Conservation (phyloP, 2,113 vertebrate species). For the Hemiscyllium ocellatum region DNA sequence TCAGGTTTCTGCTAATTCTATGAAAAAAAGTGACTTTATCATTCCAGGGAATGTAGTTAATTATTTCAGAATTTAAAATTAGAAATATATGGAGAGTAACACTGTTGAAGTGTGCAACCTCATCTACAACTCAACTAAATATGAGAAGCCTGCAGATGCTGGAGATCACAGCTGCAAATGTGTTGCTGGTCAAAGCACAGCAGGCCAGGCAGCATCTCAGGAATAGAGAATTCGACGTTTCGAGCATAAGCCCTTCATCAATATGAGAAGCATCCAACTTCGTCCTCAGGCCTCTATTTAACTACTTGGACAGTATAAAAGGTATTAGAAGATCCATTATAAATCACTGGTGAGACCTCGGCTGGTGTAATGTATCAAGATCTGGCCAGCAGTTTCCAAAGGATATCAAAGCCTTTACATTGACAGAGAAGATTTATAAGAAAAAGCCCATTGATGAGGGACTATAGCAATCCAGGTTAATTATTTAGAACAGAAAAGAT, state of each 20-base stretch:
- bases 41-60: background rate
- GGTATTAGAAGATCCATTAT: background rate
- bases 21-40: background rate
- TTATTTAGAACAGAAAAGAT: background rate
- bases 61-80: background rate
- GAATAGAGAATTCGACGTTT: too few relatives aligned
- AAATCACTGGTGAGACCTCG: background rate
- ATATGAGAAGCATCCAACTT: background rate
- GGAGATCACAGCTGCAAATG: too few relatives aligned
- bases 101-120: background rate
- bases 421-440: background rate
- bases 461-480: background rate
- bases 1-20: background rate
- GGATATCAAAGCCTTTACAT: background rate
- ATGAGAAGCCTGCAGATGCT: too few relatives aligned
- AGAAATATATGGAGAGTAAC: background rate
- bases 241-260: too few relatives aligned
- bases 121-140: background rate
- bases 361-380: background rate
- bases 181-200: too few relatives aligned
- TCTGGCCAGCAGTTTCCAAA: background rate
- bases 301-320: background rate
- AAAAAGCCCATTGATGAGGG: background rate
- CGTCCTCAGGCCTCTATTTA: background rate
- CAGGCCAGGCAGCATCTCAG: too few relatives aligned